Percentiles rank a stretch among this genome's conserved stretches.
Evolutionary conservation across 2,888 invertebrate genomes (phyloP).

Genomic region (Cheilosia grossa): DNA sequence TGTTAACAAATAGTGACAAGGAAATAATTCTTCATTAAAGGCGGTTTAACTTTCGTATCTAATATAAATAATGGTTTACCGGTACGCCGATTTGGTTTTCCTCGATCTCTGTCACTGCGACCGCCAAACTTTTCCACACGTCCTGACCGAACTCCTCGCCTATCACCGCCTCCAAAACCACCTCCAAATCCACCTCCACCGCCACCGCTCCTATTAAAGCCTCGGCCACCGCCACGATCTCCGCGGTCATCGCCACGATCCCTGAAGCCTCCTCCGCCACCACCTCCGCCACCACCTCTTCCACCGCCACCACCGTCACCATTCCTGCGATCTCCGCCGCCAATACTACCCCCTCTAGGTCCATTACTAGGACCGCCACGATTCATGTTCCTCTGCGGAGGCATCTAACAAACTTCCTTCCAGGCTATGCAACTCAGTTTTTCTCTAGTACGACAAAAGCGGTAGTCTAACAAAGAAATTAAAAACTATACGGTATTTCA

Average conservation of each 20-base stretch:
- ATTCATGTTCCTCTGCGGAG: constrained; percentile 71
- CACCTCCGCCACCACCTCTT: constrained; percentile 27
- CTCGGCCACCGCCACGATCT: constrained; percentile 41
- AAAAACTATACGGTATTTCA: neutral
- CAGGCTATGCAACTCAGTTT: constrained; percentile 26
- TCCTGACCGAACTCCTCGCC: constrained; percentile 78
- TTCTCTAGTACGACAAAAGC: constrained; percentile 19
- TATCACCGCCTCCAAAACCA: constrained; percentile 64
- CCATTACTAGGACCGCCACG: constrained; percentile 61
- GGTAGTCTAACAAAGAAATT: constrained; percentile 16
- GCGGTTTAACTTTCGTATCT: neutral
- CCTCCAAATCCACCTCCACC: constrained; percentile 66
- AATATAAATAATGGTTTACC: constrained; percentile 28
- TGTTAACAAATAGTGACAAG: no score
- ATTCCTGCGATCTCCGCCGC: constrained; percentile 51
- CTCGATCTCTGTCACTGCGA: constrained; percentile 55
- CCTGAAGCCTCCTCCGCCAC: constrained; percentile 60
- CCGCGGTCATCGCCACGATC: constrained; percentile 56
- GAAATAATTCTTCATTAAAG: neutral
- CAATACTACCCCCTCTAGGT: constrained; percentile 29
- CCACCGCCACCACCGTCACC: constrained; percentile 35
- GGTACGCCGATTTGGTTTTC: constrained; percentile 49
- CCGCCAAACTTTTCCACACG: constrained; percentile 77
- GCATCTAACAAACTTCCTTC: constrained; percentile 54
- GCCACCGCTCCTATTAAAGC: constrained; percentile 53